Conservation (phyloP, 2,113 vertebrate genomes). For the Chionis minor region DNA sequence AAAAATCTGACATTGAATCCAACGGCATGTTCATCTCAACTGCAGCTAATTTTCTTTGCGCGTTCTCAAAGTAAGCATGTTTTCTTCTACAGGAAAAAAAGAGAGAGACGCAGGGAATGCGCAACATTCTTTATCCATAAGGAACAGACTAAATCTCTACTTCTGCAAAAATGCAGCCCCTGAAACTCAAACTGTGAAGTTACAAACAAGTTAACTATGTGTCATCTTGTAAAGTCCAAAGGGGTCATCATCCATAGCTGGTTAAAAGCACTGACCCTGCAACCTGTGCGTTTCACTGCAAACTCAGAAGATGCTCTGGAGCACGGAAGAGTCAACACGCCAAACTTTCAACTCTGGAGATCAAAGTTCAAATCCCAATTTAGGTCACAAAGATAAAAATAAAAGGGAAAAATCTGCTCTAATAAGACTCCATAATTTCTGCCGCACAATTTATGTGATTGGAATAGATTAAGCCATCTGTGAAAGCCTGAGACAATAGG, state of each 20-base stretch:
- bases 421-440: slow-evolving; percentile 31
- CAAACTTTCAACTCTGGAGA: slow-evolving; percentile 33
- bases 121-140: neutral
- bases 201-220: neutral
- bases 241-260: neutral
- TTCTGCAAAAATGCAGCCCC: neutral
- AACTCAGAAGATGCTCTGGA: neutral
- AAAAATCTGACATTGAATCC: neutral
- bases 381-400: slow-evolving; percentile 58
- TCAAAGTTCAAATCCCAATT: slow-evolving; percentile 40
- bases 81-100: neutral
- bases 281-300: neutral
- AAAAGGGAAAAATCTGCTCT: slow-evolving; percentile 42
- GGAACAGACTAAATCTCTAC: neutral
- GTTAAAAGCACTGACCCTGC: neutral
- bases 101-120: accelerated
- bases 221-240: neutral
- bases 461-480: slow-evolving; percentile 58
- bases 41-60: neutral
- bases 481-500: slow-evolving; percentile 65
- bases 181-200: neutral
- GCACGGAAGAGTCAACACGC: neutral
- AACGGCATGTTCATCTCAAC: neutral
- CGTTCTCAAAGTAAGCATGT: neutral
- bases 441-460: slow-evolving; percentile 40